Base-by-base conservation (phyloP, 1,140 invertebrate species). In the Diorhabda elongata region DNA sequence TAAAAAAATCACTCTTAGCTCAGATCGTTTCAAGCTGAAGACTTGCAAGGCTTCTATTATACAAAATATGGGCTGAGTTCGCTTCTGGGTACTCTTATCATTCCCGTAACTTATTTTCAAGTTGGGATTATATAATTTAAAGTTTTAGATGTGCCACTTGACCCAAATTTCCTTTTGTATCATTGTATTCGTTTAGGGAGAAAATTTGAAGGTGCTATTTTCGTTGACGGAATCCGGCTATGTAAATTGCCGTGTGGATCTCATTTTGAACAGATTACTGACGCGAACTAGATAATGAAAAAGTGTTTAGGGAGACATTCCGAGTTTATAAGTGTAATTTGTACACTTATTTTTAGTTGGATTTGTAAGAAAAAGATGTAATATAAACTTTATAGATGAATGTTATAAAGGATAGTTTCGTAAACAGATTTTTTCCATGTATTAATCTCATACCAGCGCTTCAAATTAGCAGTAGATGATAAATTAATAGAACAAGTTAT, bases 91-190 rank as follows among this genome's bases (percentile, higher is more conserved):
- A 6, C 47, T 52, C 47, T 52, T 52, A 52, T 52, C 47, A 4
- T 67, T 61, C 44, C 58, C 69, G 57, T 66, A 71, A 68, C 63
- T 71, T 67, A 69, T 73, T 71, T 52, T 59, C 66, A 73, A 69
- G 60, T 71, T 71, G 62, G 68, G 72, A 73, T 71, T 69, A 70
- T 68, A 69, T 69, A 73, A 73, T 73, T 73, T 73, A 73, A 73
- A 73, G 64, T 73, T 73, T 52, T 67, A 61, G 69, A 73, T 73
- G 69, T 71, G 69, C 68, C 69, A 71, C 69, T 73, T 73, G 72
- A 73, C 72, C 72, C 67, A 71, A 73, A 73, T 73, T 71, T 64
- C 58, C 65, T 60, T 69, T 72, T 72, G 68, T 72, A 72, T 72
- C 71, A 72, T 72, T 72, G 67, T 69, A 69, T 72, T 72, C 68